phyloP scores from a whole-genome alignment of 2,888 invertebrate species.

The Melitaea athalia region DNA sequence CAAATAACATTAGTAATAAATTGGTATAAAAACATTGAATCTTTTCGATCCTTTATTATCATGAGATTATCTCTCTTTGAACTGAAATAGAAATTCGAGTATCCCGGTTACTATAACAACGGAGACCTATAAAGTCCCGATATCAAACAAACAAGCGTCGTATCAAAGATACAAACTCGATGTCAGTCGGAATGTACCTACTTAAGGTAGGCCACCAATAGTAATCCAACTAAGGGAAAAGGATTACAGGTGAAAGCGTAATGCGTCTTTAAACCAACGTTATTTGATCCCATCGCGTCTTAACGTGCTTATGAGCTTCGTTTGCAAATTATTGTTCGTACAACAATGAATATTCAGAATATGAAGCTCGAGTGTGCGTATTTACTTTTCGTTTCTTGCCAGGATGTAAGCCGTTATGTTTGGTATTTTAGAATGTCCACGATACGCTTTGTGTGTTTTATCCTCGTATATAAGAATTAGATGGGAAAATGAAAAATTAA shows the following conservation, averaged over 20 bases:
- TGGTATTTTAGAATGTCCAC: not conserved
- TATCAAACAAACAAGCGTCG: conserved; percentile 57
- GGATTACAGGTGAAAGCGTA: conserved; percentile 73
- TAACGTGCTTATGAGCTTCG: conserved; percentile 52
- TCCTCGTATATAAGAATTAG: not conserved
- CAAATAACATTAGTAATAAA: conserved; percentile 11
- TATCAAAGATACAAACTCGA: conserved; percentile 60
- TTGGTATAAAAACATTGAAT: conserved; percentile 1
- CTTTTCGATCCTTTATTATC: conserved; percentile 10
- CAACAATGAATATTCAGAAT: conserved; percentile 58
- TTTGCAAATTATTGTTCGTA: conserved; percentile 69
- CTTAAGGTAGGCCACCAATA: conserved; percentile 59
- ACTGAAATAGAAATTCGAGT: conserved; percentile 12
- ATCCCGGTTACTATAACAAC: conserved; percentile 44
- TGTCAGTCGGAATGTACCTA: conserved; percentile 65
- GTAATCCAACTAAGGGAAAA: conserved; percentile 73
- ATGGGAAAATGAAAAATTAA: not conserved
- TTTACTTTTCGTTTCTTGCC: conserved; percentile 46
- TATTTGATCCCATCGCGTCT: conserved; percentile 65
- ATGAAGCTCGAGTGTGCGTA: conserved; percentile 49
- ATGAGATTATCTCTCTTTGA: conserved; percentile 5
- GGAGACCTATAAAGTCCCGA: conserved; percentile 44
- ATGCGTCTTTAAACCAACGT: conserved; percentile 62
- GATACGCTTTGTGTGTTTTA: not conserved
- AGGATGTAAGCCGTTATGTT: conserved; percentile 14